phyloP scores from a whole-genome alignment of 2,888 invertebrate genomes.

The Pyrgus malvae region DNA sequence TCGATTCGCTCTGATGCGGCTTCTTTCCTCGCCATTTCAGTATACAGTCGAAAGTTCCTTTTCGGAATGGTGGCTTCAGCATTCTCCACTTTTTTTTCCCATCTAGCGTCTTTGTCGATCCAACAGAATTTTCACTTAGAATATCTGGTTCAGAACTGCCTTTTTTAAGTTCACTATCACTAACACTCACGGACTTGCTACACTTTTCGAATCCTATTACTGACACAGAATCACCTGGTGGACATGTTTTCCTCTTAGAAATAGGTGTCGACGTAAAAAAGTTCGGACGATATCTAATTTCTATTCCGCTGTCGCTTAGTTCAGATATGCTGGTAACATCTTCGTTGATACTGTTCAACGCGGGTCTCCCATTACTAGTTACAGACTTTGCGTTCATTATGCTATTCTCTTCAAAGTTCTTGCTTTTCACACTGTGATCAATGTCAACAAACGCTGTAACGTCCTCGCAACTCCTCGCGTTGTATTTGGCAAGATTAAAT shows the following conservation, averaged over 20 bases:
- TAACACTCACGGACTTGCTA: constrained; percentile 45
- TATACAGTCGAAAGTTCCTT: constrained; percentile 70
- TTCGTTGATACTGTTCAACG: constrained; percentile 63
- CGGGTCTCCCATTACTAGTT: constrained; percentile 43
- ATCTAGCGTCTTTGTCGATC: constrained; percentile 55
- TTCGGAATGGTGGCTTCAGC: constrained; percentile 63
- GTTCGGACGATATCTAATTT: constrained; percentile 49
- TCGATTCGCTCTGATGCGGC: constrained; percentile 48
- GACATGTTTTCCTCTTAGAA: constrained; percentile 61
- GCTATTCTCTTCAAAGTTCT: constrained; percentile 67
- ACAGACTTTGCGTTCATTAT: constrained; percentile 63
- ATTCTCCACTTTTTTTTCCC: constrained; percentile 65
- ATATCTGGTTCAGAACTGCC: constrained; percentile 70
- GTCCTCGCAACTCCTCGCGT: constrained; percentile 70
- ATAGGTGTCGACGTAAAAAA: constrained; percentile 70
- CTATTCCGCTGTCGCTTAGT: constrained; percentile 61
- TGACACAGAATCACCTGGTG: constrained; percentile 56
- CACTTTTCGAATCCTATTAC: constrained; percentile 66
- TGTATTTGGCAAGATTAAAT: constrained; percentile 61
- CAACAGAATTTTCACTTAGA: constrained; percentile 52
- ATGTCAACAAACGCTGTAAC: constrained; percentile 67
- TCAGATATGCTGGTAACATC: constrained; percentile 49
- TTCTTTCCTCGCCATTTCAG: constrained; percentile 71
- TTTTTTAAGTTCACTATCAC: constrained; percentile 60
- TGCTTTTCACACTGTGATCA: constrained; percentile 60